These are phyloP conservation scores for Athalia circularis DNA, from an alignment of 2,888 invertebrate genomes.

Conservation along the genomic window DNA sequence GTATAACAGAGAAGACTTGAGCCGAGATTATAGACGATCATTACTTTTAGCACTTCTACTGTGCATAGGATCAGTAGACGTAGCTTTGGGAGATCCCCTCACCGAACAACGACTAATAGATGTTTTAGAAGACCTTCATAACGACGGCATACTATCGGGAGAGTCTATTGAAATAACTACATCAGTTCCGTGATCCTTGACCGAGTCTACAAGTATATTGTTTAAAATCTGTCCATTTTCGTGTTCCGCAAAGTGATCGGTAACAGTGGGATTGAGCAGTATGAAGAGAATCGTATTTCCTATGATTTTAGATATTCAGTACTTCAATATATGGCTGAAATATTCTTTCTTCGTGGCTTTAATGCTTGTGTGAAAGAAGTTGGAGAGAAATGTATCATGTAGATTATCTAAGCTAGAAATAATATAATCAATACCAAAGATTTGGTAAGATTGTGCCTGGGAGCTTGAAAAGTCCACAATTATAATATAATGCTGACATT, in stretches of 20 bases:
- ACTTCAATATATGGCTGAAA: slow-evolving; percentile 12
- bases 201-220: not conserved
- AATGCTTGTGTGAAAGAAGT: slow-evolving; percentile 18
- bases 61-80: slow-evolving; percentile 88
- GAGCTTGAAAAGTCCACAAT: slow-evolving; percentile 40
- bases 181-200: slow-evolving; percentile 41
- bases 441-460: slow-evolving; percentile 29
- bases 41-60: slow-evolving; percentile 85
- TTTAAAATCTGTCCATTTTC: slow-evolving; percentile 44
- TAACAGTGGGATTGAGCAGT: slow-evolving; percentile 29
- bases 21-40: slow-evolving; percentile 79
- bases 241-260: slow-evolving; percentile 27
- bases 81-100: slow-evolving; percentile 85
- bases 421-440: slow-evolving; percentile 36
- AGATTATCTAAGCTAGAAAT: slow-evolving; percentile 37
- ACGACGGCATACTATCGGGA: slow-evolving; percentile 81
- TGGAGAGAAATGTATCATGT: slow-evolving; percentile 13
- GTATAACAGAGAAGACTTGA: slow-evolving; percentile 76
- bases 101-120: slow-evolving; percentile 86
- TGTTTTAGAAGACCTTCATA: slow-evolving; percentile 83
- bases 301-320: slow-evolving; percentile 19
- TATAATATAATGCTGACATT: slow-evolving; percentile 3
- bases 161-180: slow-evolving; percentile 62
- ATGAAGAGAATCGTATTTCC: not conserved
- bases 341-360: slow-evolving; percentile 14